Evolutionary conservation across 2,888 invertebrate species (phyloP).

Genomic region (Hylaea fasciaria): DNA sequence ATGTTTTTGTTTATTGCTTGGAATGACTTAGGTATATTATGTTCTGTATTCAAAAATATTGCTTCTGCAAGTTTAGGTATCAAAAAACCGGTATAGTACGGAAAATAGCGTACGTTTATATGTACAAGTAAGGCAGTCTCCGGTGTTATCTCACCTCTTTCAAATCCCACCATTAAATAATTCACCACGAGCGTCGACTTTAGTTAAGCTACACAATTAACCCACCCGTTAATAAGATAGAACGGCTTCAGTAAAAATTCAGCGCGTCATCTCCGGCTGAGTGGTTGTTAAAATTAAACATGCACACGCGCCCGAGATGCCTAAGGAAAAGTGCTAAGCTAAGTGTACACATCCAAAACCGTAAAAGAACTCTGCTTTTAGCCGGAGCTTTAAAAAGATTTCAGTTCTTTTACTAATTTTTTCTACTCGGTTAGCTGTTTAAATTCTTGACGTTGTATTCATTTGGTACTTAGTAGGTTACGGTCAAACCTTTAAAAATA

Average conservation of each 20-base stretch:
- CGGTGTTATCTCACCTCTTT: constrained; percentile 4
- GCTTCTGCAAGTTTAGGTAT: too few relatives aligned
- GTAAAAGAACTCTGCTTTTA: constrained; percentile 49
- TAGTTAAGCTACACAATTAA: constrained; percentile 63
- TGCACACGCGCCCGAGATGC: constrained; percentile 73
- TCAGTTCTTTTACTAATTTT: neutral
- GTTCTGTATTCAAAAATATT: too few relatives aligned
- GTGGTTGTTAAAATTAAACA: constrained; percentile 80
- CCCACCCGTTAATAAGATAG: constrained; percentile 73
- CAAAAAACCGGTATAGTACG: too few relatives aligned
- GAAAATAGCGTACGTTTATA: too few relatives aligned
- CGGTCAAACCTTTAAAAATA: too few relatives aligned
- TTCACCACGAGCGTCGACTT: constrained; percentile 40
- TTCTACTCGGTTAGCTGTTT: constrained; percentile 2
- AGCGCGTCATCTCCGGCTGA: constrained; percentile 71
- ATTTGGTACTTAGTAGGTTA: too few relatives aligned
- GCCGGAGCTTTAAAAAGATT: neutral
- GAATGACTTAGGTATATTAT: too few relatives aligned
- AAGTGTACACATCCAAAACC: constrained; percentile 61
- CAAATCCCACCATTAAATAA: constrained; percentile 18
- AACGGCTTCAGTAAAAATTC: constrained; percentile 80
- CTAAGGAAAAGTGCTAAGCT: constrained; percentile 76
- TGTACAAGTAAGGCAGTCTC: too few relatives aligned
- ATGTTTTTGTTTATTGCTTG: too few relatives aligned
- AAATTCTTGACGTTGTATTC: too few relatives aligned